These are phyloP conservation scores for Palythoa grandis DNA, from an alignment of 92 coral and sea anemone species.

Conservation along the genomic window DNA sequence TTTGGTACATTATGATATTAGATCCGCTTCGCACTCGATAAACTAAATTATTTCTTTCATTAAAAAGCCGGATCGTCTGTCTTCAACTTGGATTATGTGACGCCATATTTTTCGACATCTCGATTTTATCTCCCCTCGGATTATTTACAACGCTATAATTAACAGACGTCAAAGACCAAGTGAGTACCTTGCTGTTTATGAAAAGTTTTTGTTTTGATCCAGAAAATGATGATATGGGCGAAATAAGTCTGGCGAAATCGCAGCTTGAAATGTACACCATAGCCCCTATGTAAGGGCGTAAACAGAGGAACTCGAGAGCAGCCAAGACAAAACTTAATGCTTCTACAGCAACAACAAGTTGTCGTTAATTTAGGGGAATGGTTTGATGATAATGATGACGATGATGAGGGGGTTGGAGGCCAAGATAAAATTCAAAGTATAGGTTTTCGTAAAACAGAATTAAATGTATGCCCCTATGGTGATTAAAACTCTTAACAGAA, in stretches of 20 bases:
- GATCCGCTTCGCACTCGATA: neutral
- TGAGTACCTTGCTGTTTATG: neutral
- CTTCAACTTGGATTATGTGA: neutral
- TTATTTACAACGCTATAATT: neutral
- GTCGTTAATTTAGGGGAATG: too few species aligned
- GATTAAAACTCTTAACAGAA: too few species aligned
- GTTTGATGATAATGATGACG: too few species aligned
- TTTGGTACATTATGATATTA: neutral
- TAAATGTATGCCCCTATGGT: too few species aligned
- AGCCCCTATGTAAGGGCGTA: too few species aligned
- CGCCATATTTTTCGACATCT: conserved; percentile 8
- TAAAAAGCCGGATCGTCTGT: conserved; percentile 7
- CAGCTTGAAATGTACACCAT: neutral
- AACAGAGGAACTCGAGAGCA: too few species aligned
- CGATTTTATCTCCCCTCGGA: neutral
- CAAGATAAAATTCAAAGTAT: too few species aligned
- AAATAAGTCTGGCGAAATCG: neutral
- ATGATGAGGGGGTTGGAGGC: too few species aligned
- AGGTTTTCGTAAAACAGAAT: too few species aligned
- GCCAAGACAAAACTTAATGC: too few species aligned
- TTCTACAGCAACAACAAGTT: too few species aligned
- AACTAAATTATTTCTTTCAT: neutral
- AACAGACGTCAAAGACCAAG: neutral
- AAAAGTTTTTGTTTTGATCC: neutral
- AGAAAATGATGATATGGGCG: neutral